Percentiles rank a stretch among this genome's conserved stretches.
phyloP scores from a whole-genome alignment of 2,888 invertebrate genomes.

The Cactoblastis cactorum region DNA sequence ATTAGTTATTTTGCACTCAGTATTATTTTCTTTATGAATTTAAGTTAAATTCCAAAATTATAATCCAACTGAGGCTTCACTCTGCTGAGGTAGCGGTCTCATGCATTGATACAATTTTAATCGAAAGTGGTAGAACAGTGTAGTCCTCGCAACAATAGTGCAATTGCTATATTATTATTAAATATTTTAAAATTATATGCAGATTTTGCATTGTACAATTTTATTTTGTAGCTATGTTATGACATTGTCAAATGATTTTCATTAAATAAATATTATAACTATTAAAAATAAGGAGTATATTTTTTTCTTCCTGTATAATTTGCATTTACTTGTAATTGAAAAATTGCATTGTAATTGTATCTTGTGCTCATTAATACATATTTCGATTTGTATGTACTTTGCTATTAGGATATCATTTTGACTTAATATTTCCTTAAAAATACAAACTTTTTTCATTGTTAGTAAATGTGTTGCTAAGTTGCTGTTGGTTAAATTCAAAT shows the following conservation, averaged over 20 bases:
- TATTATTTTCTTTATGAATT: conserved; percentile 63
- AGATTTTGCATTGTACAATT: conserved; percentile 76
- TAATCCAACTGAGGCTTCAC: conserved; percentile 58
- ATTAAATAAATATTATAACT: conserved; percentile 67
- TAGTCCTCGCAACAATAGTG: conserved; percentile 78
- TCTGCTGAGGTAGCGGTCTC: conserved; percentile 46
- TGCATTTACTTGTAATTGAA: conserved; percentile 45
- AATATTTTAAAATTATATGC: conserved; percentile 70
- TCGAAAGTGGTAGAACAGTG: conserved; percentile 62
- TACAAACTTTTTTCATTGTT: conserved; percentile 38
- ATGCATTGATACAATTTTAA: conserved; percentile 56
- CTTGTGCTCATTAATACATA: conserved; percentile 29
- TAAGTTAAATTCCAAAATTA: conserved; percentile 63
- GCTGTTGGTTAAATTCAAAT: conserved; percentile 25
- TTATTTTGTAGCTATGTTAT: conserved; percentile 72
- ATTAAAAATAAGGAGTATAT: conserved; percentile 67
- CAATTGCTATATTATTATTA: conserved; percentile 69
- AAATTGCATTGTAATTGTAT: conserved; percentile 34
- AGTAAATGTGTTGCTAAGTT: conserved; percentile 36
- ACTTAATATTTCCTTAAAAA: conserved; percentile 33
- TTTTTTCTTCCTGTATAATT: conserved; percentile 62
- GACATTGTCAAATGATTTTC: conserved; percentile 70
- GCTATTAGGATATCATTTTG: conserved; percentile 31
- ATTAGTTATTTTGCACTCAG: conserved; percentile 65
- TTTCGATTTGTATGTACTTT: conserved; percentile 39